phyloP scores from a whole-genome alignment of 1,140 invertebrate genomes.

The Diorhabda elongata region DNA sequence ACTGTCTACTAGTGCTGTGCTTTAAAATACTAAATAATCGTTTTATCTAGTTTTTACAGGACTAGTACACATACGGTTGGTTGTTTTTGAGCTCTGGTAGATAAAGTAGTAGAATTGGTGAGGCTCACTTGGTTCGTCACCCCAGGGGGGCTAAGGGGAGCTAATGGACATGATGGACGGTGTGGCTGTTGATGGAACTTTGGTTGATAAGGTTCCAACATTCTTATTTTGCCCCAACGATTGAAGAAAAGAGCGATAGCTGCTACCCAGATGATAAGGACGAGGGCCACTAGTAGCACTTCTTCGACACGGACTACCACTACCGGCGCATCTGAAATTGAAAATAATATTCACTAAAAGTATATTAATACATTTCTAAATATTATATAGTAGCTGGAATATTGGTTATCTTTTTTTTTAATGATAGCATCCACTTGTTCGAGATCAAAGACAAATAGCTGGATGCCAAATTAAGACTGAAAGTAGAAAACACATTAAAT shows the following conservation, averaged over 20 bases:
- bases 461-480: too few relatives aligned
- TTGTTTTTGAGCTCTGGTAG: constrained; percentile 25
- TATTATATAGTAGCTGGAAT: not conserved
- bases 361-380: not conserved
- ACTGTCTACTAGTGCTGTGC: too few relatives aligned
- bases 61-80: constrained; percentile 24
- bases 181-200: constrained; percentile 42
- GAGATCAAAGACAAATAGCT: too few relatives aligned
- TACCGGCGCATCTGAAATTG: constrained; percentile 15
- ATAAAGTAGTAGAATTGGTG: constrained; percentile 20
- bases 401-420: too few relatives aligned
- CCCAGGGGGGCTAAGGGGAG: constrained; percentile 48
- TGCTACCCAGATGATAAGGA: constrained; percentile 80
- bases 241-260: constrained; percentile 88
- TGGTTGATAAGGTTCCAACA: constrained; percentile 81
- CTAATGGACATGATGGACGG: constrained; percentile 65
- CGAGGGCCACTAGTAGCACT: constrained; percentile 80
- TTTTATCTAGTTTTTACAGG: not conserved
- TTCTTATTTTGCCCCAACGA: constrained; percentile 88
- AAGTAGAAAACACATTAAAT: too few relatives aligned
- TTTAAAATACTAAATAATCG: too few relatives aligned
- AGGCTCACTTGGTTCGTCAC: constrained; percentile 43
- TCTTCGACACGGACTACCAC: constrained; percentile 72
- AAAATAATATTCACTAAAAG: not conserved
- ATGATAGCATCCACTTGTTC: too few relatives aligned